Evolutionary conservation across 2,113 vertebrate species (phyloP).

Genomic region (Conger conger): DNA sequence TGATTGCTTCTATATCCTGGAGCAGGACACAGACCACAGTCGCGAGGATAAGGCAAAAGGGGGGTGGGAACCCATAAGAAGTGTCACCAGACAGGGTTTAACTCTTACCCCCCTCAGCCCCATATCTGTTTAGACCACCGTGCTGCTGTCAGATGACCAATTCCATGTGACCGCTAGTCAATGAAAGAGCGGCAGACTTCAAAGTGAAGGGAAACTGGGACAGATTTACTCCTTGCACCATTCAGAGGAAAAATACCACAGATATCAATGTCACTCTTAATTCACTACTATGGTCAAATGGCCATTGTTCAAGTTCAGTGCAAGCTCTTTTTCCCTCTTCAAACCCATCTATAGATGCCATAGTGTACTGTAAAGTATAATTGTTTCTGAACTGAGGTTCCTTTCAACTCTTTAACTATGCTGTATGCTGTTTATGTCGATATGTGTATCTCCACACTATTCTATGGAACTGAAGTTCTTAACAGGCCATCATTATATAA

Average conservation of each 20-base stretch:
- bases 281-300: not conserved
- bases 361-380: too few relatives aligned
- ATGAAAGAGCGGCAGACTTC: not conserved
- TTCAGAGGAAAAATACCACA: not conserved
- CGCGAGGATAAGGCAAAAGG: not conserved
- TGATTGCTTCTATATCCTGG: not conserved
- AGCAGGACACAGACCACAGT: too few relatives aligned
- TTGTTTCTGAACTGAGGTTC: too few relatives aligned
- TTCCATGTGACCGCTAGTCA: not conserved
- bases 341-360: too few relatives aligned
- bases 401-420: too few relatives aligned
- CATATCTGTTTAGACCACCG: not conserved
- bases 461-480: too few relatives aligned
- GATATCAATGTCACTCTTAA: not conserved
- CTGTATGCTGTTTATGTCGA: too few relatives aligned
- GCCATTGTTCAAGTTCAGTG: not conserved
- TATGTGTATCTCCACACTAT: too few relatives aligned
- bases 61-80: not conserved
- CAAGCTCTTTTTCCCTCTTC: too few relatives aligned
- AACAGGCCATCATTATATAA: too few relatives aligned
- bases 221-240: not conserved
- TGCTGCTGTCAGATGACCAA: not conserved
- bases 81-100: constrained; percentile 1
- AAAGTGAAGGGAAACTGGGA: not conserved
- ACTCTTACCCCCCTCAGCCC: not conserved